phyloP scores from a whole-genome alignment of 2,113 vertebrate species.

The Glaucomys volans region DNA sequence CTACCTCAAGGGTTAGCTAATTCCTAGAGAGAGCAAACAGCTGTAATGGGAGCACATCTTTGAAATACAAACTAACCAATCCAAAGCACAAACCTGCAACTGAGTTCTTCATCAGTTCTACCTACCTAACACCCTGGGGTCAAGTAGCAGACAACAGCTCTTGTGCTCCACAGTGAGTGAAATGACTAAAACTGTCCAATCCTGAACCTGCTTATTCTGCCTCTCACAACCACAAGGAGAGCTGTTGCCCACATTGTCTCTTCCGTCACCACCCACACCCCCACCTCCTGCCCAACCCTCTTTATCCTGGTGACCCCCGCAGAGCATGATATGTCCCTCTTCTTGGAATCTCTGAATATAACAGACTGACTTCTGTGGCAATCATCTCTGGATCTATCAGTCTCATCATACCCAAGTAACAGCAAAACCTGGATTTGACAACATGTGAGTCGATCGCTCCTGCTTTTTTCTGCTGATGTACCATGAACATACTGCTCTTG shows the following conservation, averaged over 20 bases:
- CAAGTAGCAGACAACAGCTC: not conserved
- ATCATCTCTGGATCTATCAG: not conserved
- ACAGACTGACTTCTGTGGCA: not conserved
- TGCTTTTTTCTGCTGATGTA: not conserved
- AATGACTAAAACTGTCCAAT: not conserved
- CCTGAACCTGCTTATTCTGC: not conserved
- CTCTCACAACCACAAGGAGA: not conserved
- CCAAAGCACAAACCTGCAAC: not conserved
- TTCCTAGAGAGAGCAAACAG: not conserved
- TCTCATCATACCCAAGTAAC: not conserved
- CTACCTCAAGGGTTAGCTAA: not conserved
- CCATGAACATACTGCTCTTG: not conserved
- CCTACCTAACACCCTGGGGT: fast-evolving
- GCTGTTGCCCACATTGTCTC: too few species aligned
- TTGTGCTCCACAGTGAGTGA: not conserved
- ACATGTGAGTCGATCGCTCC: not conserved
- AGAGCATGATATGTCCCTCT: not conserved
- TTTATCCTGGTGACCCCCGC: not conserved
- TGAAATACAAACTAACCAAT: not conserved
- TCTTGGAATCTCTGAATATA: not conserved
- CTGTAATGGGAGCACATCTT: not conserved
- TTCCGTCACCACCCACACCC: fast-evolving
- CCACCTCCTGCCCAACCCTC: not conserved
- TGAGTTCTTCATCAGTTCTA: not conserved
- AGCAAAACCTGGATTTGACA: not conserved